Evolutionary conservation across 64 coral and sea anemone genomes (phyloP).

Genomic region (Trachythela sp.): DNA sequence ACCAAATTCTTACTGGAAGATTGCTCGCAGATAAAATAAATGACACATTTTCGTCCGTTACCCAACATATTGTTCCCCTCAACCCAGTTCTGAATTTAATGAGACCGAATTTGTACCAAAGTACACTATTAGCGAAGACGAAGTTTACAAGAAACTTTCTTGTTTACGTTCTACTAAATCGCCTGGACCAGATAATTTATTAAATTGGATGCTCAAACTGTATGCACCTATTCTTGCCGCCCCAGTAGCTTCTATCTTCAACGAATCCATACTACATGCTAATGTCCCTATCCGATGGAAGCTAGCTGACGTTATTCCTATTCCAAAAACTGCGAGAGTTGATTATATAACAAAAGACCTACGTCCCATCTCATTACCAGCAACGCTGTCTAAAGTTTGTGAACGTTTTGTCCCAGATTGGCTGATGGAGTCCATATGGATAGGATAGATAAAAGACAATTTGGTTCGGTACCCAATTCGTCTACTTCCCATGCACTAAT

Average conservation of each 20-base stretch:
- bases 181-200: no score
- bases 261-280: not conserved
- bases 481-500: no score
- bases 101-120: not conserved
- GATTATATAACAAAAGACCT: not conserved
- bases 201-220: no score
- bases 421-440: not conserved
- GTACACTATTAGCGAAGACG: not conserved
- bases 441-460: no score
- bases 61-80: not conserved
- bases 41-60: not conserved
- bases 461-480: no score
- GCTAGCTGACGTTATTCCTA: not conserved
- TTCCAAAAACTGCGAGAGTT: not conserved
- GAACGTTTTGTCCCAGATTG: no score
- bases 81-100: not conserved
- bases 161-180: not conserved
- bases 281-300: not conserved
- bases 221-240: no score
- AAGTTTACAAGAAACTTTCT: not conserved
- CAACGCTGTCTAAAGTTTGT: no score
- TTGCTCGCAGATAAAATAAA: not conserved
- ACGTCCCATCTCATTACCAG: not conserved
- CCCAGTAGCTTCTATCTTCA: no score
- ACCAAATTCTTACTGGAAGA: not conserved